A percentile compares a stretch with the other conserved stretches of the same genome.
phyloP scores from a whole-genome alignment of 2,113 vertebrate genomes.

The Rousettus leschenaultii region DNA sequence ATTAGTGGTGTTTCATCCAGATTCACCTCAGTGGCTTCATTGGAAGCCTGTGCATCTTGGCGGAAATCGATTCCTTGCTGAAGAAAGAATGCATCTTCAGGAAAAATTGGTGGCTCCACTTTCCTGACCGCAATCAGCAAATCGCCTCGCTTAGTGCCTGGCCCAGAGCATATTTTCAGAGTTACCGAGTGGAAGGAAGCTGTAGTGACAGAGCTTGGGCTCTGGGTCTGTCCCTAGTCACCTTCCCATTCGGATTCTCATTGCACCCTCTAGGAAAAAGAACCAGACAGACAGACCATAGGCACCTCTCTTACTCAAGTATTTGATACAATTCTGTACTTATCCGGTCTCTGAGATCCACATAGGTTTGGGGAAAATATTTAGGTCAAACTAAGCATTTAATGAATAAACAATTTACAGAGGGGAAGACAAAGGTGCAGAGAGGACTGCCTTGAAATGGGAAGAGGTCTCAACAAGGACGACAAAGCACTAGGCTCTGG shows the following conservation, averaged over 20 bases:
- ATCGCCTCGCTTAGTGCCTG: not conserved
- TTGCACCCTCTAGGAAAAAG: not conserved
- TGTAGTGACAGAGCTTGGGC: not conserved
- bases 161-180: not conserved
- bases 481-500: not conserved
- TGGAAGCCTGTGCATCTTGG: conserved; percentile 60
- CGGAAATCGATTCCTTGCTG: conserved; percentile 60
- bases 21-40: conserved; percentile 50
- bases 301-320: not conserved
- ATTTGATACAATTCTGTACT: not conserved
- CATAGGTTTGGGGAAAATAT: not conserved
- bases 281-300: not conserved
- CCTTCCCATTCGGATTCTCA: not conserved
- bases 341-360: not conserved
- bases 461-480: not conserved
- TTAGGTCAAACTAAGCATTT: not conserved
- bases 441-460: not conserved
- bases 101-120: conserved; percentile 31
- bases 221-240: not conserved
- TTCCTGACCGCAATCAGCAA: conserved; percentile 27
- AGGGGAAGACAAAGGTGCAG: not conserved
- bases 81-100: conserved; percentile 59
- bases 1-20: conserved; percentile 22
- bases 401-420: not conserved
- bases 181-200: not conserved